These are phyloP conservation scores for Galemys pyrenaicus DNA, from an alignment of 2,113 vertebrate species.

Conservation along the genomic window DNA sequence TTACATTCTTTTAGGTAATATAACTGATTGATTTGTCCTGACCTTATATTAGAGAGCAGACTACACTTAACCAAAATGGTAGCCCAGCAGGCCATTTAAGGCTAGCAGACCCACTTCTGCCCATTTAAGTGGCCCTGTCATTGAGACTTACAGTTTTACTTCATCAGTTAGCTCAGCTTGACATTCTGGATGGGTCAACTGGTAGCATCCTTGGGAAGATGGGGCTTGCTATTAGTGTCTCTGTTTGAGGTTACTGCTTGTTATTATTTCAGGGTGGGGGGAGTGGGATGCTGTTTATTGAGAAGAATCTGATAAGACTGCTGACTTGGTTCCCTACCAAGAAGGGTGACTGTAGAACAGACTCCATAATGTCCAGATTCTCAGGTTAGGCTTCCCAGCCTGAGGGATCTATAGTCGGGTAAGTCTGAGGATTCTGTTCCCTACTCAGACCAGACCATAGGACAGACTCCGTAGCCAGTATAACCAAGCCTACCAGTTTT, in stretches of 20 bases:
- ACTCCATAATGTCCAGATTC: not conserved
- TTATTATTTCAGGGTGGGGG: not conserved
- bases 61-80: too few species aligned
- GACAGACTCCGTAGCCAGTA: not conserved
- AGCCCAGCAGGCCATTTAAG: too few species aligned
- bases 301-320: not conserved
- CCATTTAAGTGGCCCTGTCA: not conserved
- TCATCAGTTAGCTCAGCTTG: not conserved
- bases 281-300: not conserved
- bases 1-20: too few species aligned
- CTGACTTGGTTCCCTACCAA: not conserved
- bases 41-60: too few species aligned
- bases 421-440: not conserved
- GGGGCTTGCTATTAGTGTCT: not conserved
- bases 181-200: not conserved
- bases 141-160: not conserved
- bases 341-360: not conserved
- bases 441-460: not conserved
- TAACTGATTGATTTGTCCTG: too few species aligned
- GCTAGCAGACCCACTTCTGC: not conserved
- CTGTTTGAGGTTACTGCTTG: not conserved
- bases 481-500: not conserved
- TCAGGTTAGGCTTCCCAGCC: not conserved
- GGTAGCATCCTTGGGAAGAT: not conserved
- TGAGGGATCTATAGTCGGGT: not conserved